These are phyloP conservation scores for Tachuris rubrigastra DNA, from an alignment of 2,113 vertebrate species.

Conservation along the genomic window DNA sequence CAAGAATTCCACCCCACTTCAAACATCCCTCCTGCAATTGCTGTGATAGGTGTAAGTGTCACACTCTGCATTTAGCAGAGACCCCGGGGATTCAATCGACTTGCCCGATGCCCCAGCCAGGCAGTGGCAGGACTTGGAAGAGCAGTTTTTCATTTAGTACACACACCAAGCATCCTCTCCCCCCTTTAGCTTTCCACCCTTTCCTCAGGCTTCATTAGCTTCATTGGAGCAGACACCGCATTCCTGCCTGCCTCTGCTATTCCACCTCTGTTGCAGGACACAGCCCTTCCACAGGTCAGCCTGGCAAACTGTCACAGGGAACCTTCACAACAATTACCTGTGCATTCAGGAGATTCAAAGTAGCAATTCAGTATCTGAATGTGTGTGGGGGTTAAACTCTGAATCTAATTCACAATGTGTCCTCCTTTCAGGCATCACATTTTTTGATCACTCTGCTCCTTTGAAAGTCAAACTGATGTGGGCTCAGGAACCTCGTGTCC, in stretches of 20 bases:
- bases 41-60: not conserved
- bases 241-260: not conserved
- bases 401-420: not conserved
- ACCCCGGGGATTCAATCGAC: not conserved
- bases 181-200: not conserved
- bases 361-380: not conserved
- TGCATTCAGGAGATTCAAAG: not conserved
- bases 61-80: not conserved
- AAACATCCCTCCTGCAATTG: not conserved
- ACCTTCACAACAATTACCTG: slow-evolving; percentile 13
- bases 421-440: not conserved
- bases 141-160: not conserved
- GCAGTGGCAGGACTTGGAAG: not conserved
- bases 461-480: not conserved
- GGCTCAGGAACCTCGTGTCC: not conserved
- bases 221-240: not conserved
- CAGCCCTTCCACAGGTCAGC: not conserved
- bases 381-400: not conserved
- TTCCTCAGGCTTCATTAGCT: not conserved
- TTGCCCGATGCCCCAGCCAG: not conserved
- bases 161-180: not conserved
- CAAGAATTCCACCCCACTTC: not conserved
- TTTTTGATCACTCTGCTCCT: not conserved
- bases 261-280: not conserved
- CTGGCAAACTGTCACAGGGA: not conserved